Percentiles rank a stretch among this genome's conserved stretches.
phyloP scores from a whole-genome alignment of 2,113 vertebrate species.

The Campylomormyrus tamandua region DNA sequence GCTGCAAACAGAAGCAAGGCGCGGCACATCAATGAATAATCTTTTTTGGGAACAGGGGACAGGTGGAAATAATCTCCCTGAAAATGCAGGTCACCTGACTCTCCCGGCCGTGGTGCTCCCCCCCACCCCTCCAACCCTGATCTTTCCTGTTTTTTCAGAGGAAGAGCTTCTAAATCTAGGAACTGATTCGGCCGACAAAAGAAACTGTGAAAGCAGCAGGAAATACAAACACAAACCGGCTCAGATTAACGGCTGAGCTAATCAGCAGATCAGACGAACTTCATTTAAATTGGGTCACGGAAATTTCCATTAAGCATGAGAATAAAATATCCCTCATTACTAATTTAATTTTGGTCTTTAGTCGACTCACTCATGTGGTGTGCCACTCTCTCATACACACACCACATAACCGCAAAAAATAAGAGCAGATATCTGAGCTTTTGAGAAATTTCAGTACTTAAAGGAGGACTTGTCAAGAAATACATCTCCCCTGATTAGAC shows the following conservation, averaged over 20 bases:
- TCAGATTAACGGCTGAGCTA: not conserved
- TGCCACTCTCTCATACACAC: not conserved
- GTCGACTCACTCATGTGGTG: not conserved
- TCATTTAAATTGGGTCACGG: slow-evolving; percentile 4
- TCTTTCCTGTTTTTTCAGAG: not conserved
- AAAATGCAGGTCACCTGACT: not conserved
- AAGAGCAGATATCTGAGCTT: not conserved
- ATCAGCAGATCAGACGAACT: slow-evolving; percentile 1
- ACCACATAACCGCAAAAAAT: not conserved
- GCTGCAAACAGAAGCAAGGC: not conserved
- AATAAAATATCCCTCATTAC: slow-evolving; percentile 6
- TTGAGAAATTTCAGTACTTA: not conserved
- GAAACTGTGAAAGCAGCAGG: not conserved
- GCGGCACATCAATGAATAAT: not conserved
- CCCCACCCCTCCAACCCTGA: not conserved
- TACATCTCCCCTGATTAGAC: not conserved
- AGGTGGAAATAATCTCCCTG: not conserved
- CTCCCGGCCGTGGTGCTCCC: not conserved
- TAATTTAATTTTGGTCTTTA: not conserved
- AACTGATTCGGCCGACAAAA: not conserved
- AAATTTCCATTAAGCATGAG: not conserved
- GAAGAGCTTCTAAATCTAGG: not conserved
- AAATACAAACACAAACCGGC: not conserved
- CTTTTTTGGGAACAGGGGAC: not conserved
- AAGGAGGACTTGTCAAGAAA: not conserved